Conservation (phyloP, 2,888 invertebrate species). For the Falcaria lacertinaria region DNA sequence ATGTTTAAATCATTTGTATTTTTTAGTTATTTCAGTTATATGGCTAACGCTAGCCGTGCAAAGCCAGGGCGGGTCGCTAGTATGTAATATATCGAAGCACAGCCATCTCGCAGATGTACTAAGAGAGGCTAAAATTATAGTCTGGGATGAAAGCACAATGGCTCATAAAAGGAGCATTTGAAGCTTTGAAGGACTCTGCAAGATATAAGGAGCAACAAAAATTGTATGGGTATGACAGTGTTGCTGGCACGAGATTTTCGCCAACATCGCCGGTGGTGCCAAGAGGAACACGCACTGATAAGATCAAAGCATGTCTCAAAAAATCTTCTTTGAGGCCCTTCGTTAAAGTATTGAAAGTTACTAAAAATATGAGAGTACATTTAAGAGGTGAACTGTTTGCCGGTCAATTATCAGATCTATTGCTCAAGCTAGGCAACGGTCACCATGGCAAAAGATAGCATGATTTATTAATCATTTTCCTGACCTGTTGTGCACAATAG, state of each 20-base stretch:
- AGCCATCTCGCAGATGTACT: slow-evolving; percentile 7
- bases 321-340: slow-evolving; percentile 10
- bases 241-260: slow-evolving; percentile 17
- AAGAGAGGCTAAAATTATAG: neutral
- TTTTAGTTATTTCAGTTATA: too few relatives aligned
- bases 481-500: neutral
- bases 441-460: neutral
- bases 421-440: neutral
- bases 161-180: slow-evolving; percentile 20
- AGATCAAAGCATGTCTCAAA: slow-evolving; percentile 17
- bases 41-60: too few relatives aligned
- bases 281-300: slow-evolving; percentile 12
- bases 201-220: slow-evolving; percentile 9
- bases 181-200: slow-evolving; percentile 18
- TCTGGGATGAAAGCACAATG: slow-evolving; percentile 9
- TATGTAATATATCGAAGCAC: slow-evolving; percentile 13
- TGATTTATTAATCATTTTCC: neutral
- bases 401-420: neutral
- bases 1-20: too few relatives aligned
- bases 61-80: too few relatives aligned
- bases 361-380: slow-evolving; percentile 3
- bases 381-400: neutral
- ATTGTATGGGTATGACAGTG: slow-evolving; percentile 8
- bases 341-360: neutral
- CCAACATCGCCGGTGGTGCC: slow-evolving; percentile 12